Percentiles rank a stretch among this genome's conserved stretches.
Conservation (phyloP, 2,888 invertebrate species). For the Prenolepis imparis region DNA sequence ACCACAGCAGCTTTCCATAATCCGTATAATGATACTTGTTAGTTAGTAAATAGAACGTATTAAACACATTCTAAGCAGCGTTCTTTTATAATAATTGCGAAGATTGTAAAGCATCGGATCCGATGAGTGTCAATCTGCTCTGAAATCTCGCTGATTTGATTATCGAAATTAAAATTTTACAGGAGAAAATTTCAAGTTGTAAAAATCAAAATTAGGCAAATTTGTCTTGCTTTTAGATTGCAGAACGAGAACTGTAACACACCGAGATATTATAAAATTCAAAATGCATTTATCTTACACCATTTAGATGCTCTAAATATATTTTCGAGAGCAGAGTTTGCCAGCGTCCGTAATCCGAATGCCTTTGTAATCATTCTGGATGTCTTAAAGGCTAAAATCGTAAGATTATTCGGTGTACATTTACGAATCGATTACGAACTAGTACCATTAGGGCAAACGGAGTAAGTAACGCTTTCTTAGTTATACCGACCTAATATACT, state of each 20-base stretch:
- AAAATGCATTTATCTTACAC: constrained; percentile 3
- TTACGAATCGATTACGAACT: constrained; percentile 48
- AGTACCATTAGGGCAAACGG: constrained; percentile 40
- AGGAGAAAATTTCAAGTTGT: background rate
- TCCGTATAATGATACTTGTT: background rate
- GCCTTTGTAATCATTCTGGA: constrained; percentile 35
- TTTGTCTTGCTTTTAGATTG: background rate
- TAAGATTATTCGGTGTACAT: constrained; percentile 47
- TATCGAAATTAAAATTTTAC: background rate
- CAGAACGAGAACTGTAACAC: background rate
- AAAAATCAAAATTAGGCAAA: background rate
- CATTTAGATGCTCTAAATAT: background rate
- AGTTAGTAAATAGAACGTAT: constrained; percentile 9
- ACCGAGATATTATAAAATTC: background rate
- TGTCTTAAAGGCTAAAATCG: constrained; percentile 41
- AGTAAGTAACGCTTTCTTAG: constrained; percentile 30
- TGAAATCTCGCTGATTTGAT: constrained; percentile 6
- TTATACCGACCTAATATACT: constrained; percentile 31
- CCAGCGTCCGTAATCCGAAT: constrained; percentile 32
- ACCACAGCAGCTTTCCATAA: background rate
- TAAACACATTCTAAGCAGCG: constrained; percentile 10
- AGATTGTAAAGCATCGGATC: constrained; percentile 34
- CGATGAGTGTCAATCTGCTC: constrained; percentile 25
- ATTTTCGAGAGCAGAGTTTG: constrained; percentile 10
- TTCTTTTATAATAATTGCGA: constrained; percentile 37